Conservation (phyloP, 2,888 invertebrate genomes). For the Shargacucullia verbasci region DNA sequence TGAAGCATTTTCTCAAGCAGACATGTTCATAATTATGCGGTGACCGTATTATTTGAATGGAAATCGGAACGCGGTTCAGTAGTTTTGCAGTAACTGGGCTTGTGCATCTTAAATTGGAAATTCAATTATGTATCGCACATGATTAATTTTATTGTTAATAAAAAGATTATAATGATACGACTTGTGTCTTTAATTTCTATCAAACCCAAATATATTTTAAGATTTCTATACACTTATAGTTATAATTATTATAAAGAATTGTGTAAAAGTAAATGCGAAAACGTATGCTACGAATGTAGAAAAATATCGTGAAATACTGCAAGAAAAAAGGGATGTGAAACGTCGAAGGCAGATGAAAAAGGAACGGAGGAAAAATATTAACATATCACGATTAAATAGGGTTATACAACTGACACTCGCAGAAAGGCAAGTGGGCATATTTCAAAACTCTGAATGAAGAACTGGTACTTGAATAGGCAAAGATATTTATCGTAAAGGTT, state of each 20-base stretch:
- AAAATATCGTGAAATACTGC: constrained; percentile 7
- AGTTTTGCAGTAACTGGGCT: constrained; percentile 76
- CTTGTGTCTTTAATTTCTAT: constrained; percentile 61
- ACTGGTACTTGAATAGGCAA: constrained; percentile 14
- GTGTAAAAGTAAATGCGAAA: constrained; percentile 27
- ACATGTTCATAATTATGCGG: constrained; percentile 43
- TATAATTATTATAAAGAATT: constrained; percentile 23
- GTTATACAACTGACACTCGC: constrained; percentile 25
- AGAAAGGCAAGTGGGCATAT: constrained; percentile 17
- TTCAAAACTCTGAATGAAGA: constrained; percentile 41
- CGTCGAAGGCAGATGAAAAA: constrained; percentile 8
- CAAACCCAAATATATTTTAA: constrained; percentile 9
- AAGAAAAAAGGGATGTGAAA: constrained; percentile 16
- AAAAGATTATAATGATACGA: constrained; percentile 85
- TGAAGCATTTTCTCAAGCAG: constrained; percentile 61
- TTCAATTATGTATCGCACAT: constrained; percentile 86
- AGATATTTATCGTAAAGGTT: no score
- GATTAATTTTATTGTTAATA: constrained; percentile 89
- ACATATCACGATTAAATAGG: constrained; percentile 28
- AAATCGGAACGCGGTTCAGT: constrained; percentile 67
- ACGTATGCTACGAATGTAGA: constrained; percentile 5
- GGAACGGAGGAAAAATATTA: constrained; percentile 19
- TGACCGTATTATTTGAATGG: constrained; percentile 56
- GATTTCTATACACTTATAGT: background rate
- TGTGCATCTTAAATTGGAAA: constrained; percentile 82